Evolutionary conservation across 2,888 invertebrate genomes (phyloP), one percentile per base, ranked within the genome.

Genomic region (Nowickia ferox): DNA sequence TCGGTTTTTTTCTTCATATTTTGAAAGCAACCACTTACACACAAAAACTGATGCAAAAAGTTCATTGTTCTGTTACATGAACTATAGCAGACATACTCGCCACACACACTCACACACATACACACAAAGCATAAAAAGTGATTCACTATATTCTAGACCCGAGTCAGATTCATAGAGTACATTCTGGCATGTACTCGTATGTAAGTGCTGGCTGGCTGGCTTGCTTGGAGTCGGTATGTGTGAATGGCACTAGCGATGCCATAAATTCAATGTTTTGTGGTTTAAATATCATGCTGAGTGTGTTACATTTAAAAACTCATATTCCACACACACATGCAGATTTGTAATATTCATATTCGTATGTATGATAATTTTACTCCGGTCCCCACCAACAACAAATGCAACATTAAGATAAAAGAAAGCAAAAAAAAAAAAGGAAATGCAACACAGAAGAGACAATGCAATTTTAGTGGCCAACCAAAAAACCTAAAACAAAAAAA

Each of bases 211-310:
- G 30, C 30, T 30, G 30, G 30, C 30, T 81, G 75, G 68, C 59
- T 76, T 72, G 84, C 65, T 76, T 71, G 46, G 65, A 51, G 57
- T 72, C 69, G 74, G 78, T 79, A 22, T 79, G 65, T 78, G 48
- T 65, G 59, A 65, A 71, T 71, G 80, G 65, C 71, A 82, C 82
- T 65, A 72, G 77, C 46, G 65, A 86, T 72, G 83, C 86, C 86
- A 86, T 86, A 86, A 86, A 86, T 86, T 86, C 86, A 86, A 86
- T 83, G 86, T 86, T 86, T 80, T 86, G 86, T 86, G 86, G 86
- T 86, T 86, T 80, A 72, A 86, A 83, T 86, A 80, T 86, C 86
- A 83, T 80, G 83, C 86, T 86, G 86, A 83, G 86, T 86, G 61
- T 59, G 78, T 76, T 53, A 74, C 66, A 74, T 44, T 66, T 68